Base-by-base conservation (phyloP, 2,797 vertebrate species). In the Xenopus petersii region DNA sequence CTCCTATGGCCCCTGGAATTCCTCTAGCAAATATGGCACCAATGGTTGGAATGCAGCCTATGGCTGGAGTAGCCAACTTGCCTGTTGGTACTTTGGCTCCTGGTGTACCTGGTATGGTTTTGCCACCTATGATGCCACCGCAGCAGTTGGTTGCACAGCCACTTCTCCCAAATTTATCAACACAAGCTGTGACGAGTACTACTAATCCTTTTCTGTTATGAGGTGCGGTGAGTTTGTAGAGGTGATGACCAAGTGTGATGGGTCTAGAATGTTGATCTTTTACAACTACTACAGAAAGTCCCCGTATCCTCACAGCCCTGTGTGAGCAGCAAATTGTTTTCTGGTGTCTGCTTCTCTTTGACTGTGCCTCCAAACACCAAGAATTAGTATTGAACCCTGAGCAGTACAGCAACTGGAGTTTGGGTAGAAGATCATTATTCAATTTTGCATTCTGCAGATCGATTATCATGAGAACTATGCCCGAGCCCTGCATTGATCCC, bases 131-230 rank as follows among this genome's bases (percentile, higher is more conserved):
- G 1, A 83, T 82, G 26, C 84, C 86, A 2, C 81, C 84, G 5
- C 84, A 79, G 70, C 70, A 51, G 12, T 30, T 24, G 58, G 54
- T 24, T 42, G 51, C 67, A 36, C 46, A 60, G 24, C 64, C 80
- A 49, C 55, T 69, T 33, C 56, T 64, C 12, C 36, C 10, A 5
- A 75, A 67, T 63, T 58, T 24, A 59, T 74, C 72, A 0, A 42
- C 73, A 6, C 55, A 74, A 69, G 58, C 81, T 74, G 68, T 80
- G 79, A 80, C 78, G 11, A 87, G 83, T 82, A 88, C 88, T 81
- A 89, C 88, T 82, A 89, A 89, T 12, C 88, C 87, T 60, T 79
- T 79, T 67, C 71, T 79, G 33, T 79, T 79, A 70, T 79, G 68
- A 74, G 47, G n/a, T 66, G 26, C 3, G 36, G 36, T 30, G 26